Evolutionary conservation across 2,113 vertebrate genomes (phyloP).

Genomic region (Rhizomys pruinosus): DNA sequence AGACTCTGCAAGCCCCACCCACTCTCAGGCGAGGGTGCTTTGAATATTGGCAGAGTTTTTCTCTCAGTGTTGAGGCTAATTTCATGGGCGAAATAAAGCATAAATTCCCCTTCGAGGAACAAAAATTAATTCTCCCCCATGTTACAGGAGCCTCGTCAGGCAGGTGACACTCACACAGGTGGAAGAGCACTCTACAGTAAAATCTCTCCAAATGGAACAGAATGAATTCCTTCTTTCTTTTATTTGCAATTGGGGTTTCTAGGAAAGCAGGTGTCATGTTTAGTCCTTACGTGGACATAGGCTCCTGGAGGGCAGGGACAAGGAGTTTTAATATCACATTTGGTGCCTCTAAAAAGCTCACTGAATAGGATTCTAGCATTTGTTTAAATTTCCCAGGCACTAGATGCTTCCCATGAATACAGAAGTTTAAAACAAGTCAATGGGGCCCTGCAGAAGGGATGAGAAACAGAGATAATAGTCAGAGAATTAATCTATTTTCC

Average conservation of each 20-base stretch:
- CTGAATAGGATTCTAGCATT: slow-evolving; percentile 32
- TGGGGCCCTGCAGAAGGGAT: not conserved
- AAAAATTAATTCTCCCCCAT: slow-evolving; percentile 6
- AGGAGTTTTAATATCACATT: not conserved
- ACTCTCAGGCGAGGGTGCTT: not conserved
- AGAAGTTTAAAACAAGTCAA: slow-evolving; percentile 1
- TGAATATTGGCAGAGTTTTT: not conserved
- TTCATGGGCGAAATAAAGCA: not conserved
- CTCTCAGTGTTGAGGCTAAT: not conserved
- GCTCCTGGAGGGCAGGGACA: not conserved
- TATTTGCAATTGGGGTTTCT: not conserved
- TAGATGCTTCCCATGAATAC: not conserved
- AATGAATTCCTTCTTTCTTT: not conserved
- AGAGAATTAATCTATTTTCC: slow-evolving; percentile 34
- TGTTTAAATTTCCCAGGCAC: not conserved
- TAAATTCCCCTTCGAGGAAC: not conserved
- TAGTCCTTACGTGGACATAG: not conserved
- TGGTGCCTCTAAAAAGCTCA: not conserved
- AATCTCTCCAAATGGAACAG: not conserved
- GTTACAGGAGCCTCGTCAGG: not conserved
- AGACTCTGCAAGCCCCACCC: not conserved
- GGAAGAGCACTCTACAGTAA: not conserved
- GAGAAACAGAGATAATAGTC: not conserved
- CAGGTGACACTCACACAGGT: not conserved
- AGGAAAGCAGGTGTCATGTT: not conserved